Base-by-base conservation (phyloP, 2,113 vertebrate species). In the Aptenodytes forsteri region DNA sequence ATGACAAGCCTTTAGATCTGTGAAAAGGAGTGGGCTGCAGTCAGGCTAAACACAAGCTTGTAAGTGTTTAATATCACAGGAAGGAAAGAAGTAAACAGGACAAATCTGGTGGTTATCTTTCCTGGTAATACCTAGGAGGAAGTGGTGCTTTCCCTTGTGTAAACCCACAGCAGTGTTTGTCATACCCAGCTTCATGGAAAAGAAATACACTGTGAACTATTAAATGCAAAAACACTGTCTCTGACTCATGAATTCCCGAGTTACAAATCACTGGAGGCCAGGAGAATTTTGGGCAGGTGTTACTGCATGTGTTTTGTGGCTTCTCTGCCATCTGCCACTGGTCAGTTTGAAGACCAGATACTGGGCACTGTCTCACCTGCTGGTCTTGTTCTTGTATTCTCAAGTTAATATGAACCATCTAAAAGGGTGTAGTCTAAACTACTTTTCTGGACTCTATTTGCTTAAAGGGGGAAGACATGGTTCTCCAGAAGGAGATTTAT, bases 51-150 rank as follows among this genome's bases (percentile, higher is more conserved):
- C 40, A 91, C 17, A 94, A 65, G 13, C 17, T 85, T 71, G 40
- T 61, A 95, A 79, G 61, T 73, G 50, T 81, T 91, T 92, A 77
- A 64, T 90, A 78, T 54, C 61, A 85, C 21, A 80, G 62, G 79
- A 91, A 75, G 49, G 30, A 85, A 94, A 94, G 84, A 93, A 52
- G 49, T 67, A 93, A 94, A 61, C 23, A 92, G 83, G 89, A 85
- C 4, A 75, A 89, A 81, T 89, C 55, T 89, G 34, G 58, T 94
- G 46, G 27, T 34, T 82, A 25, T 42, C 23, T 82, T 93, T 72
- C 59, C 38, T 69, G 30, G 15, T 61, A 66, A 85, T 52, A 47
- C 18, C 44, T 78, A 26, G 22, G 47, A 77, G 58, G 26, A 80
- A 83, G 12, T 16, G 2, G 3, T 83, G 29, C 20, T 83, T 83